Evolutionary conservation across 2,113 vertebrate genomes (phyloP).

Genomic region (Alligator sinensis): DNA sequence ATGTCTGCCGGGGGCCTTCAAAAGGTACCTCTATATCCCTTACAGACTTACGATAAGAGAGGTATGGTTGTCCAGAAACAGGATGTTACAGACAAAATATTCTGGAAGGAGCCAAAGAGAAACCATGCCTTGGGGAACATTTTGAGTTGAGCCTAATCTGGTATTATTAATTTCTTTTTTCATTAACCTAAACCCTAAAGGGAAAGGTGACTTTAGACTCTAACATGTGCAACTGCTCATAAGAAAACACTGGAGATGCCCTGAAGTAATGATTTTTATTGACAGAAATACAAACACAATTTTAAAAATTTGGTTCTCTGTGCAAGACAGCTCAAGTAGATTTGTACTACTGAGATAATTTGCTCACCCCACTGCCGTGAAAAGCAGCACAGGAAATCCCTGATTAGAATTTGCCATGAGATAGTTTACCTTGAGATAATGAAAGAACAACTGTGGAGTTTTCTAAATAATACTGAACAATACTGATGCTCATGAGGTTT

Average conservation of each 20-base stretch:
- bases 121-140: not conserved
- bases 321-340: not conserved
- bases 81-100: not conserved
- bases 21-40: not conserved
- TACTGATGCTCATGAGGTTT: not conserved
- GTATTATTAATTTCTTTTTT: not conserved
- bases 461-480: not conserved
- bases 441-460: not conserved
- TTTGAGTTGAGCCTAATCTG: conserved; percentile 10
- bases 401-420: not conserved
- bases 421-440: not conserved
- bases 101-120: not conserved
- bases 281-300: accelerated
- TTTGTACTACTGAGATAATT: not conserved
- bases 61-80: not conserved
- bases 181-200: not conserved
- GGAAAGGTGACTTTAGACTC: not conserved
- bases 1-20: too few species aligned
- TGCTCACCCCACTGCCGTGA: not conserved
- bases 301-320: not conserved
- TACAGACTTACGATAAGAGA: not conserved
- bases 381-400: not conserved
- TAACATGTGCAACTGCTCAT: not conserved
- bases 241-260: not conserved
- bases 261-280: not conserved